Evolutionary conservation across 2,888 invertebrate species (phyloP).

Genomic region (Tipula vernalis): DNA sequence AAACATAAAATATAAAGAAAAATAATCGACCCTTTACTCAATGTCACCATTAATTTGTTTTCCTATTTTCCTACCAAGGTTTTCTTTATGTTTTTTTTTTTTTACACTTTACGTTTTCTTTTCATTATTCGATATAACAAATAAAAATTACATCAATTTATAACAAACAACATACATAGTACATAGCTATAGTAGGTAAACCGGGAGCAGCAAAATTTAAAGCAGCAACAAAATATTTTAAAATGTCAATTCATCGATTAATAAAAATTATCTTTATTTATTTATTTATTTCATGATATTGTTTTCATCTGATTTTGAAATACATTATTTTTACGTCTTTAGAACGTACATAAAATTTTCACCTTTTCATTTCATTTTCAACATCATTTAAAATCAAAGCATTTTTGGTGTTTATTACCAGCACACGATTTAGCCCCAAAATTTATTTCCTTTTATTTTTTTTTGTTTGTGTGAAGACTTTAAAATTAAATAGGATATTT

Average conservation of each 20-base stretch:
- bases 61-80: neutral
- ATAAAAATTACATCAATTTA: neutral
- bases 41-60: conserved; percentile 4
- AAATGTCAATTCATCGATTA: neutral
- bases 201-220: neutral
- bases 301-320: neutral
- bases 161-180: neutral
- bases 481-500: neutral
- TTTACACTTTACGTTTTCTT: neutral
- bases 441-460: neutral
- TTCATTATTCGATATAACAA: conserved; percentile 4
- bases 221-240: neutral
- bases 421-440: neutral
- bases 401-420: neutral
- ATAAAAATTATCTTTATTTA: neutral
- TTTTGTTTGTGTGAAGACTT: neutral
- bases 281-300: neutral
- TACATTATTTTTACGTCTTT: neutral
- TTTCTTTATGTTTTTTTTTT: neutral
- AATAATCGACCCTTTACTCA: neutral
- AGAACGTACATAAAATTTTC: neutral
- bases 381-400: neutral
- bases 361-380: conserved; percentile 1
- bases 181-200: neutral
- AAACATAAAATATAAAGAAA: neutral